Conservation (phyloP, 2,113 vertebrate species). For the Sialia sialis region DNA sequence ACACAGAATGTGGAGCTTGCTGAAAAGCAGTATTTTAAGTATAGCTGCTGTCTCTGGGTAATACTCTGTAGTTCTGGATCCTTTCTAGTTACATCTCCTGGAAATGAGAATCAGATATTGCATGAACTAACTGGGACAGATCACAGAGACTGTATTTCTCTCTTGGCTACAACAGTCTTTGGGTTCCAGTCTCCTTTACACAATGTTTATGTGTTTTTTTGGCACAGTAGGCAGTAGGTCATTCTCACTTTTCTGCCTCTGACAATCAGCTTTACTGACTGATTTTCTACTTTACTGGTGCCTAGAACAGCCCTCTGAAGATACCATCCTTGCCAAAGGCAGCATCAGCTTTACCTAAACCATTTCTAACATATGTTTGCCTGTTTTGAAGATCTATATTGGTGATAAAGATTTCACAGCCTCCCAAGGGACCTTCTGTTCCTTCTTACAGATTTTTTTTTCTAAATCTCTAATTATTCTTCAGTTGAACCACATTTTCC, state of each 20-base stretch:
- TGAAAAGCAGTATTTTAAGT: neutral
- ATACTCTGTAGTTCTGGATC: neutral
- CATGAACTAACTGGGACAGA: neutral
- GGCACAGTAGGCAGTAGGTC: neutral
- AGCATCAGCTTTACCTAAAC: constrained; percentile 69
- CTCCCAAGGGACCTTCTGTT: constrained; percentile 66
- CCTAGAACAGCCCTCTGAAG: constrained; percentile 54
- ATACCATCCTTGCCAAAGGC: constrained; percentile 60
- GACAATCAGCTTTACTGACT: neutral
- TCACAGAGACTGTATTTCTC: neutral
- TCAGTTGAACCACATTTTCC: constrained; percentile 63
- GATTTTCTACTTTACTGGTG: constrained; percentile 43
- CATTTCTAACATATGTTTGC: constrained; percentile 66
- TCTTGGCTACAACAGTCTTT: neutral
- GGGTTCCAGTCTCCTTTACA: neutral
- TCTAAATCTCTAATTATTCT: constrained; percentile 64
- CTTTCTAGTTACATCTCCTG: neutral
- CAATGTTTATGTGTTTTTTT: neutral
- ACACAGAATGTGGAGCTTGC: neutral
- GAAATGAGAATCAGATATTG: neutral
- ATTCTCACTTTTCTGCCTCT: neutral
- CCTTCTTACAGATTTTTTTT: constrained; percentile 61
- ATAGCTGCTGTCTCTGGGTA: neutral
- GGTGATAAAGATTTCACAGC: constrained; percentile 69
- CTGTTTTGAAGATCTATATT: constrained; percentile 69